Conservation (phyloP, 2,888 invertebrate species). For the Embidobia sp. region DNA sequence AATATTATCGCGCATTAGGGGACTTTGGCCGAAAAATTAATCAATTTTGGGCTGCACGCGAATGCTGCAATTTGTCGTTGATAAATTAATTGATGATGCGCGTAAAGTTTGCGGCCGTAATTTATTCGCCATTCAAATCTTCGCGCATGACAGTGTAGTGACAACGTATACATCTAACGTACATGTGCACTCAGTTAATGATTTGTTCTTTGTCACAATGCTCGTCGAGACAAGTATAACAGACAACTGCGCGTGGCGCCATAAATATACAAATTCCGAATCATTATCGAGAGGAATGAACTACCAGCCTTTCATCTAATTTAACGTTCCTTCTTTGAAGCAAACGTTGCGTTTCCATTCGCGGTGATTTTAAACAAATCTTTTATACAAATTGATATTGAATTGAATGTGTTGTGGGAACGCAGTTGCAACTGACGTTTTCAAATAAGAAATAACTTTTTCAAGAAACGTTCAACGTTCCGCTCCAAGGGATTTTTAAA, state of each 20-base stretch:
- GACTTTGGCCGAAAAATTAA: constrained; percentile 2
- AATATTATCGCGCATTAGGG: constrained; percentile 7
- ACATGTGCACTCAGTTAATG: constrained; percentile 53
- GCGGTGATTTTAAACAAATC: background rate
- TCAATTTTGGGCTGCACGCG: background rate
- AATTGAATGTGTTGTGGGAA: too few species aligned
- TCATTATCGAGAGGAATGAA: constrained; percentile 63
- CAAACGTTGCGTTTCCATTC: constrained; percentile 8
- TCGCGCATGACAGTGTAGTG: constrained; percentile 30
- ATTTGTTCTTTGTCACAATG: constrained; percentile 62
- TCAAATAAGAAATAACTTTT: too few species aligned
- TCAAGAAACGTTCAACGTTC: too few species aligned
- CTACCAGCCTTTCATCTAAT: constrained; percentile 46
- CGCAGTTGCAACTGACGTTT: too few species aligned
- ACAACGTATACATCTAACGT: constrained; percentile 41
- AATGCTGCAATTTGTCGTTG: background rate
- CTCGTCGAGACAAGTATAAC: constrained; percentile 60
- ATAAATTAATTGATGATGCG: constrained; percentile 24
- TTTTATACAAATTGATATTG: too few species aligned
- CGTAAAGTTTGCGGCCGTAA: constrained; percentile 14
- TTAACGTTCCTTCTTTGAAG: constrained; percentile 28
- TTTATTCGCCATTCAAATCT: constrained; percentile 34
- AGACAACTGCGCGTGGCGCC: constrained; percentile 60
- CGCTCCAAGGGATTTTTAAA: too few species aligned
- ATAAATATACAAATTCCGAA: constrained; percentile 58